Evolutionary conservation across 2,888 invertebrate genomes (phyloP), one percentile per base, ranked within the genome.

Genomic region (Hofmannophila pseudospretella): DNA sequence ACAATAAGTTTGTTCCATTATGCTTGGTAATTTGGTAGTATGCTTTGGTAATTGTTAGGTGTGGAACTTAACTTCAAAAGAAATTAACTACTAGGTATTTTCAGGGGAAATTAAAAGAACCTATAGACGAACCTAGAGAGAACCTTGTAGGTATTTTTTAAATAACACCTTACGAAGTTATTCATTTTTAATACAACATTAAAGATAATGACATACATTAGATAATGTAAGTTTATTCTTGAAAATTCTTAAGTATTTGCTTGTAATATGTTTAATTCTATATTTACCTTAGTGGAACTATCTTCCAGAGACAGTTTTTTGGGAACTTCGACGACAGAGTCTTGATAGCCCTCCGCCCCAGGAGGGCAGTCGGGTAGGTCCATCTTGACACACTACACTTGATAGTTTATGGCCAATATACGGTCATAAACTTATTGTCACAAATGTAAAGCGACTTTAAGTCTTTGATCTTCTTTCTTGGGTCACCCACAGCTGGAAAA

Each of bases 331-430:
- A 66, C 67, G 39, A 86, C 78, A 2, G 84, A 63, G 54, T 86
- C 86, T 55, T 85, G 51, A 54, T 86, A 86, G 32, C 86, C 86
- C 65, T 86, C 86, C 32, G 86, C 66, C 54, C 86, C 86, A 0
- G 86, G 86, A 25, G 86, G 86, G 53, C 86, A 80, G 58, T 86
- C 86, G 0, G 85, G 84, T 16, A 86, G 73, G 7, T 86, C 86
- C 86, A 86, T 86, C 62, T 74, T 75, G 60, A 72, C 38, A 45
- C 82, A 82, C 84, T 77, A 81, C 82, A 85, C 82, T 81, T 64
- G 60, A 54, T 60, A 67, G 77, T 81, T 75, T 80, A 81, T 80
- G 80, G 70, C 69, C 76, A 65, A 44, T 54, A 63, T 47, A 61
- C 51, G 63, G 67, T 67, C 77, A 79, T 78, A 77, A 74, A 76